Evolutionary conservation across 2,113 vertebrate species (phyloP), one percentile per base, ranked within the genome.

Genomic region (Cephalopholis sonnerati): DNA sequence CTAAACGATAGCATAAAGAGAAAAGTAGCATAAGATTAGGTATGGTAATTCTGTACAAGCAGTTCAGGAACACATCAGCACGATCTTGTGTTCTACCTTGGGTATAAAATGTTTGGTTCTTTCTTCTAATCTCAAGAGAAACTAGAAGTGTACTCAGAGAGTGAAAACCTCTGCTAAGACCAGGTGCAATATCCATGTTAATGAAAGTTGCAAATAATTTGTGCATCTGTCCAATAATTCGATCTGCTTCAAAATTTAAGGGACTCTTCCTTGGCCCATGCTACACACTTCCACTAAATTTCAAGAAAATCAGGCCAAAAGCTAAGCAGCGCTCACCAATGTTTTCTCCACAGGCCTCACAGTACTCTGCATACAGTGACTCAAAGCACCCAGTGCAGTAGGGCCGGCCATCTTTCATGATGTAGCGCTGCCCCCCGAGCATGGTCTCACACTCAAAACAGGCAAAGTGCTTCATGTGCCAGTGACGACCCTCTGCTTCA

Each of bases 381-480:
- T 99, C 97, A 4, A 99, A 99, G 74, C 98, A 99, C 78, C 96
- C 94, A 4, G 97, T 99, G 91, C 98, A 99, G 91, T 97, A 99
- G 0, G 98, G 97, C 2, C 96, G 95, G 2, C 97, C 97, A 2
- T 99, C 97, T 92, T 98, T 99, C 98, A 99, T 99, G 92, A 99
- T 99, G 88, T 99, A 99, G 68, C 97, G 96, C 93, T 98, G 97
- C 13, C 98, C 98, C 1, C 98, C 98, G 13, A 99, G 95, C 81
- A 97, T 94, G 0, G 95, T 96, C 79, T 97, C 97, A 25, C 98
- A 99, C 90, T 98, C 97, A 0, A 97, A 97, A 83, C 98, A 99
- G 83, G 96, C 97, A 89, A 99, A 99, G 91, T 99, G 98, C 57
- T 97, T 97, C 97, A 99, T 98, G 91, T 99, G 98, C 98, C 98